Evolutionary conservation across 2,113 vertebrate genomes (phyloP).

Genomic region (Toxostoma redivivum): DNA sequence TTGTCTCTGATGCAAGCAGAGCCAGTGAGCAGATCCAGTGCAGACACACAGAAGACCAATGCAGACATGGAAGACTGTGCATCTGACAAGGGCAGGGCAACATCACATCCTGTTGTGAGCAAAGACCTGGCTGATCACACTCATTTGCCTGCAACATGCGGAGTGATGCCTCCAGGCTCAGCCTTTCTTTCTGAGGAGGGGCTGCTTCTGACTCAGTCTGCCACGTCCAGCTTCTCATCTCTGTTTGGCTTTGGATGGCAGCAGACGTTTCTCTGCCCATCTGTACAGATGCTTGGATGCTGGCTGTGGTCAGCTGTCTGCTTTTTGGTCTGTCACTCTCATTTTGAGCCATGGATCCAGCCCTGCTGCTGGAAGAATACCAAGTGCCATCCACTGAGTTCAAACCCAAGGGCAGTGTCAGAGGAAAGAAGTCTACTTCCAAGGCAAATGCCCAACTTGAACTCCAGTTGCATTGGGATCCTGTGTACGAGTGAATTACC

Average conservation of each 20-base stretch:
- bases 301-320: background rate
- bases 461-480: fast-evolving
- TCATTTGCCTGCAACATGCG: fast-evolving
- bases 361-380: background rate
- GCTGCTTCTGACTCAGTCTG: background rate
- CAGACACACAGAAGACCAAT: background rate
- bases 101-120: background rate
- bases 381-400: fast-evolving
- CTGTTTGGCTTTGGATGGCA: background rate
- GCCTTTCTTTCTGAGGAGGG: background rate
- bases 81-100: background rate
- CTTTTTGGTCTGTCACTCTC: background rate
- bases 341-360: background rate
- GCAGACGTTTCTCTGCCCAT: constrained; percentile 13
- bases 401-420: background rate
- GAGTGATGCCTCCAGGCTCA: background rate
- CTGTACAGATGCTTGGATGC: background rate
- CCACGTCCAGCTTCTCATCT: background rate
- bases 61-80: background rate
- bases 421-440: background rate
- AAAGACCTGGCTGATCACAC: background rate
- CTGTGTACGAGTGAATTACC: background rate
- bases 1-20: background rate
- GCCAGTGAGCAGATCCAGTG: background rate
- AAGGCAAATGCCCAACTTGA: background rate